These are phyloP conservation scores for Plebejus melissa DNA, from an alignment of 2,888 invertebrate genomes.

Conservation along the genomic window DNA sequence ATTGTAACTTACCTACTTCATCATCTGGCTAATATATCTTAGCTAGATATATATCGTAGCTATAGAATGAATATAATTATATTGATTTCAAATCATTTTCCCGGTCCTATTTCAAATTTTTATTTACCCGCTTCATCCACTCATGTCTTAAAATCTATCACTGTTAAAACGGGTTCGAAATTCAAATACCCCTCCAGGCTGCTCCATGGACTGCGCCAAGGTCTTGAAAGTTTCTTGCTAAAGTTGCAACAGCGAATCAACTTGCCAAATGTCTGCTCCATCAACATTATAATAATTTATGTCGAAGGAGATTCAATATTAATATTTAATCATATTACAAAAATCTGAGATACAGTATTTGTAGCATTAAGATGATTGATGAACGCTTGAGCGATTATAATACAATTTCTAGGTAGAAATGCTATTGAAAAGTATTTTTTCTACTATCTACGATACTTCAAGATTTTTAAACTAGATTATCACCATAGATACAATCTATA, in stretches of 20 bases:
- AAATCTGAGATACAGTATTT: neutral
- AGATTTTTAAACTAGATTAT: neutral
- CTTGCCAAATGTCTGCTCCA: neutral
- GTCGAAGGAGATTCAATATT: neutral
- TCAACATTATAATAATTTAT: neutral
- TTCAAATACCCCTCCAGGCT: slow-evolving; percentile 3
- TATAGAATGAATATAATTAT: no score
- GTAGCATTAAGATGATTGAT: neutral
- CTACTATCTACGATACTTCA: neutral
- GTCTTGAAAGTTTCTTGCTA: slow-evolving; percentile 1
- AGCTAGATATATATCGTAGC: no score
- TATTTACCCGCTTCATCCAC: no score
- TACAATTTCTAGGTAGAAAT: no score
- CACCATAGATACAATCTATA: neutral
- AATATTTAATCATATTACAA: neutral
- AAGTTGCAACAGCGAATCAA: neutral
- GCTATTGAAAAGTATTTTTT: no score
- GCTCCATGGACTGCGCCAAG: neutral
- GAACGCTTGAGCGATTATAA: neutral
- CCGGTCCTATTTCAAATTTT: no score
- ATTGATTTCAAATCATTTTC: no score
- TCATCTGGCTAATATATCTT: no score
- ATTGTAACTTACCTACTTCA: no score
- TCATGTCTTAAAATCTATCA: neutral
- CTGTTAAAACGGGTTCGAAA: slow-evolving; percentile 8